phyloP scores from a whole-genome alignment of 2,888 invertebrate species.

The Alloscopus bannaensis region DNA sequence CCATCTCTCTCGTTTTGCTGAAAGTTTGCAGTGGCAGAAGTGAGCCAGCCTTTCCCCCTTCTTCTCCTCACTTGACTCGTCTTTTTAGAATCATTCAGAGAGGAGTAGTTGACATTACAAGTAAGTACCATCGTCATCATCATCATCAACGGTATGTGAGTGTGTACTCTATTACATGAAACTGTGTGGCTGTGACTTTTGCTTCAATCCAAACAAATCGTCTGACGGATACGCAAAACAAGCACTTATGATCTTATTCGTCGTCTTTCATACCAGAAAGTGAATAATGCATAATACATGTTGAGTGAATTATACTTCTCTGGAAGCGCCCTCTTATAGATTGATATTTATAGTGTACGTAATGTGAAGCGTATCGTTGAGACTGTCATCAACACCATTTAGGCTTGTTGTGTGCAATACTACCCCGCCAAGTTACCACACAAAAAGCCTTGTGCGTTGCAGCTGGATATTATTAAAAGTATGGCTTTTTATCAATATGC shows the following conservation, averaged over 20 bases:
- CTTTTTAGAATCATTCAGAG: constrained; percentile 33
- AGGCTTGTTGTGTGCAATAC: too few species aligned
- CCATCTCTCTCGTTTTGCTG: constrained; percentile 26
- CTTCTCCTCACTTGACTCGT: constrained; percentile 28
- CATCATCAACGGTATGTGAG: not conserved
- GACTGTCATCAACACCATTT: too few species aligned
- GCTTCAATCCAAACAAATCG: constrained; percentile 51
- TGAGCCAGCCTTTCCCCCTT: constrained; percentile 5
- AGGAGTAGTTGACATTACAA: constrained; percentile 55
- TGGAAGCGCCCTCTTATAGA: constrained; percentile 51
- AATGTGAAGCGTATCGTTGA: too few species aligned
- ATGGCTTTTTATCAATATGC: constrained; percentile 42
- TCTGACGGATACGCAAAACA: constrained; percentile 43
- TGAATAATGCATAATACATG: constrained; percentile 59
- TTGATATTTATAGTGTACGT: constrained; percentile 23
- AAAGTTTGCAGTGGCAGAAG: not conserved
- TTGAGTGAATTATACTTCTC: constrained; percentile 47
- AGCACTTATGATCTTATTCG: constrained; percentile 49
- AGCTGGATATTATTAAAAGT: constrained; percentile 47
- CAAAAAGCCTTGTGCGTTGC: constrained; percentile 1
- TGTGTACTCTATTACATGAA: constrained; percentile 38
- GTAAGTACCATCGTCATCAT: constrained; percentile 30
- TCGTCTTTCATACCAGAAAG: constrained; percentile 45
- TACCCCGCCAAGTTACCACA: too few species aligned
- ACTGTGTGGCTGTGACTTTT: constrained; percentile 51